Percentiles rank a stretch among this genome's conserved stretches.
Evolutionary conservation across 2,113 vertebrate genomes (phyloP).

Genomic region (Psophia crepitans): DNA sequence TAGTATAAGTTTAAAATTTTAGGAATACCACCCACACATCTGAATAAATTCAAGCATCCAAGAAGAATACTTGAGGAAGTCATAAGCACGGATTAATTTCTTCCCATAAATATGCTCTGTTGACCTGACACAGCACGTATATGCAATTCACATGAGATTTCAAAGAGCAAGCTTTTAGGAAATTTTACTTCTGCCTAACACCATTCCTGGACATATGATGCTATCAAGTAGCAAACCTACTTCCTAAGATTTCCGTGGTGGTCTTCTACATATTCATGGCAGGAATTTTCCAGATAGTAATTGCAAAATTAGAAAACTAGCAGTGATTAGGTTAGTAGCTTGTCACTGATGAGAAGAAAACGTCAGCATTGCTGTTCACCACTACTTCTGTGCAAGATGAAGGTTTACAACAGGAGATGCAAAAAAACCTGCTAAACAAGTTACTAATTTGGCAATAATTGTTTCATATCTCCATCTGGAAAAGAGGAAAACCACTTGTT

Average conservation of each 20-base stretch:
- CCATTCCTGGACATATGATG: not conserved
- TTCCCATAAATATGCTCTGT: not conserved
- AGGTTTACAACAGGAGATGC: not conserved
- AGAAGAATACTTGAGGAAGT: not conserved
- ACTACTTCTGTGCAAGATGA: not conserved
- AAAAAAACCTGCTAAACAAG: not conserved
- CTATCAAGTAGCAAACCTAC: not conserved
- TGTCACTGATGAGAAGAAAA: not conserved
- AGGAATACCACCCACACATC: not conserved
- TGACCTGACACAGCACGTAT: not conserved
- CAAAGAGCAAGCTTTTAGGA: not conserved
- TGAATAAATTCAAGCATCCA: not conserved
- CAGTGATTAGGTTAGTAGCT: not conserved
- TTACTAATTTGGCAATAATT: not conserved
- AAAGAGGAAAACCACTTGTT: not conserved
- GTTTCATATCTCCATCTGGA: not conserved
- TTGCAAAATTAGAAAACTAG: not conserved
- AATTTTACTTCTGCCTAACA: not conserved
- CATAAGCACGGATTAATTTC: not conserved
- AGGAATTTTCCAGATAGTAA: not conserved
- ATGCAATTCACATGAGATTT: not conserved
- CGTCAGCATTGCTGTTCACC: not conserved
- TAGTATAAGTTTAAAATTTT: not conserved
- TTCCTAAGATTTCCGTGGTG: not conserved
- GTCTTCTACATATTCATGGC: not conserved